Base-by-base conservation (phyloP, 2,113 vertebrate genomes). In the Corapipo altera region DNA sequence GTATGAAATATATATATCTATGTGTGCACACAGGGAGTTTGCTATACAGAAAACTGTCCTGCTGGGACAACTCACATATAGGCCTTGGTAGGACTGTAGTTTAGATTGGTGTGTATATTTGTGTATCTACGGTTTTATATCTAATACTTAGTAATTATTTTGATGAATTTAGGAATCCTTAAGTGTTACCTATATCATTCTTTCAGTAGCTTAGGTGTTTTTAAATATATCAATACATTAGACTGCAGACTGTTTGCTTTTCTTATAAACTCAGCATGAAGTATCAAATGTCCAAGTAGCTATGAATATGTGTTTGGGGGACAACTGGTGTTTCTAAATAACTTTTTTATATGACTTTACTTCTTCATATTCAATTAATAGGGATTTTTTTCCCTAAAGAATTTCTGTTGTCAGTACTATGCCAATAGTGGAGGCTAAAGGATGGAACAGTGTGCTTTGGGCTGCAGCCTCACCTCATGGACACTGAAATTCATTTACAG, bases 11-110 rank as follows among this genome's bases (percentile, higher is more conserved):
- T 9, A 26, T 44, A 44, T 44, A 37, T 37, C 18, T 26, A 5
- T 43, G 9, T 1, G 0, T 19, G 7, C 5, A 24, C 13, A 11
- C 2, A 5, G 4, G 10, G 26, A 41, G 51, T 46, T 89, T 69
- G 58, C 49, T 54, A 0, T 37, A 28, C 21, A 55, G 79, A 54
- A 70, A 37, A 61, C 21, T 46, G 22, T 43, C 30, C 33, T 20
- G 3, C 39, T 3, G 2, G 57, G 11, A 15, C n/a, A 30, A 7
- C 14, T 62, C 10, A 0, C 8, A n/a, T n/a, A 3, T 11, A 0
- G 44, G 35, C n/a, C 41, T 37, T 49, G 26, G 16, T 21, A 44
- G 75, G 39, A 21, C 22, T 39, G 3, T 44, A 18, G 11, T 33
- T 81, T 72, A 58, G 24, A 27, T 46, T 41, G 39, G 9, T 44